Conservation (phyloP, 2,888 invertebrate genomes). For the Lasius fuliginosus region DNA sequence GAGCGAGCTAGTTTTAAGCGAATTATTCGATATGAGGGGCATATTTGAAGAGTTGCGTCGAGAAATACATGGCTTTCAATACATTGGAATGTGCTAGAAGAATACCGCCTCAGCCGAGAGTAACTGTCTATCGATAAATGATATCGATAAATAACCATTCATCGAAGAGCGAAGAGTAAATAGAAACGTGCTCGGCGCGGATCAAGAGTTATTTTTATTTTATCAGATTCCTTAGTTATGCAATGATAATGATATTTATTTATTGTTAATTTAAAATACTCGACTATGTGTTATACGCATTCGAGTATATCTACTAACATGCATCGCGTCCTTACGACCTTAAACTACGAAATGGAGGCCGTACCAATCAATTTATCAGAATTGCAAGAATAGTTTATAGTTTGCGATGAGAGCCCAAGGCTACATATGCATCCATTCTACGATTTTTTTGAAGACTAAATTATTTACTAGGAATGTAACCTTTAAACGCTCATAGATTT, state of each 20-base stretch:
- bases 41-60: conserved; percentile 31
- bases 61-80: conserved; percentile 35
- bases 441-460: conserved; percentile 38
- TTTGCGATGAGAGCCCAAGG: conserved; percentile 55
- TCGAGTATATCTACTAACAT: not conserved
- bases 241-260: conserved; percentile 1
- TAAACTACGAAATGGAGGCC: conserved; percentile 53
- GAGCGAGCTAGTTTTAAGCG: conserved; percentile 64
- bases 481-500: conserved; percentile 18
- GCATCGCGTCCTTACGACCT: conserved; percentile 44
- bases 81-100: conserved; percentile 12
- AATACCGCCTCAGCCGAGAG: conserved; percentile 9
- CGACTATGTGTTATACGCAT: not conserved
- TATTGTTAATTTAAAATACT: not conserved
- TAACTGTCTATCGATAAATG: conserved; percentile 29
- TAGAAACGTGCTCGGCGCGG: not conserved
- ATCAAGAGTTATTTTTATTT: not conserved
- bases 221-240: not conserved
- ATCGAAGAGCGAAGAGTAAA: conserved; percentile 21
- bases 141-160: not conserved
- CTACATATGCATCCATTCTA: conserved; percentile 11
- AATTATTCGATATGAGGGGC: conserved; percentile 50
- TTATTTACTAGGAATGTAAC: conserved; percentile 34
- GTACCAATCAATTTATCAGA: not conserved
- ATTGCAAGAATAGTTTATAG: conserved; percentile 60